phyloP scores from a whole-genome alignment of 2,113 vertebrate species.

The Heterocephalus glaber region DNA sequence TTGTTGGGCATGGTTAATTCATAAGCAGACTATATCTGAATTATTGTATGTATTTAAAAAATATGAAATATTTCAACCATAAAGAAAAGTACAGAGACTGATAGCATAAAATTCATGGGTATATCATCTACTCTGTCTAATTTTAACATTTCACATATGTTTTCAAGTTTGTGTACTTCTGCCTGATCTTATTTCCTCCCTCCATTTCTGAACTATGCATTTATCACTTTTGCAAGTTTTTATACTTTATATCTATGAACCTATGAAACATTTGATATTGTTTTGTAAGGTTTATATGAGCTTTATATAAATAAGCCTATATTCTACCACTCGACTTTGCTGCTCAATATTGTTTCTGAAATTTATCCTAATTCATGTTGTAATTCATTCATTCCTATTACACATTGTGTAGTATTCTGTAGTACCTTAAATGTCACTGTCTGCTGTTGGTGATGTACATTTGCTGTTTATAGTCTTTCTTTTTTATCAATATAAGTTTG shows the following conservation, averaged over 20 bases:
- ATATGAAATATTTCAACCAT: background rate
- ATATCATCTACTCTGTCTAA: background rate
- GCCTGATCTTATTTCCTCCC: background rate
- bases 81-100: background rate
- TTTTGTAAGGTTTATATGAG: background rate
- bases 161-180: background rate
- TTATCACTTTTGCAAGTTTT: background rate
- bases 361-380: background rate
- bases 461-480: background rate
- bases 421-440: background rate
- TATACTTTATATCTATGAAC: slow-evolving; percentile 17
- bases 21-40: background rate
- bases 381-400: background rate
- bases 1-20: background rate
- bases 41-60: background rate
- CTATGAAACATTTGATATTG: background rate
- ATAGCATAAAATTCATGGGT: background rate
- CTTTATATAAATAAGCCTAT: slow-evolving; percentile 1
- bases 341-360: slow-evolving; percentile 1
- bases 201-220: background rate
- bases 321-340: background rate
- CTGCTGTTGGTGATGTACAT: background rate
- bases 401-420: background rate
- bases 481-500: background rate
- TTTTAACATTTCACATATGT: slow-evolving; percentile 8